A percentile compares a stretch with the other conserved stretches of the same genome.
Evolutionary conservation across 2,888 invertebrate genomes (phyloP).

Genomic region (Malthinus flaveolus): DNA sequence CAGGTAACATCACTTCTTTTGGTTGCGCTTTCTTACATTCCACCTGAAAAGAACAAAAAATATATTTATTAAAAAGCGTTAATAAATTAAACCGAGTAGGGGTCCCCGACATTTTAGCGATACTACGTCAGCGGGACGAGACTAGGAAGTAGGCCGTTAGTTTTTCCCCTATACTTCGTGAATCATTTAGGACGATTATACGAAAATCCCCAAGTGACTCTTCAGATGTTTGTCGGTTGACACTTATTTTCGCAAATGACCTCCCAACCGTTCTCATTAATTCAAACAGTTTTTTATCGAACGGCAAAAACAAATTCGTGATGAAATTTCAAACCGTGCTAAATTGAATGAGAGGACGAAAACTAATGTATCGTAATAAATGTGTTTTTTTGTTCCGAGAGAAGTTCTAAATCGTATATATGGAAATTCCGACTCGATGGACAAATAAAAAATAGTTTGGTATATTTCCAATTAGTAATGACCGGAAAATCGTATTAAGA

Average conservation of each 20-base stretch:
- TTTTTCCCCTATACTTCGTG: too few relatives aligned
- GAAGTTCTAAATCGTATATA: conserved; percentile 49
- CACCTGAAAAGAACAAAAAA: conserved; percentile 69
- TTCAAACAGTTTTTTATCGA: neutral
- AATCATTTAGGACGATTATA: too few relatives aligned
- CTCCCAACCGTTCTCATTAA: neutral
- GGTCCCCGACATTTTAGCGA: too few relatives aligned
- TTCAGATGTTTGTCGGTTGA: neutral
- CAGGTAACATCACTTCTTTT: conserved; percentile 99
- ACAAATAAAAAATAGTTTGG: conserved; percentile 23
- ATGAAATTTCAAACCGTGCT: neutral
- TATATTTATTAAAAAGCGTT: neutral
- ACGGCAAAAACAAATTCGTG: neutral
- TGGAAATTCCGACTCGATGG: conserved; percentile 42
- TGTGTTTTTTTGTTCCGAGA: conserved; percentile 47
- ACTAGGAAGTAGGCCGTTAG: too few relatives aligned
- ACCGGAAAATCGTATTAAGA: conserved; percentile 17
- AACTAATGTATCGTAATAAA: conserved; percentile 37
- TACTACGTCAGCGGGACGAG: too few relatives aligned
- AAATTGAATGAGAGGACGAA: neutral
- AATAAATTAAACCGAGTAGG: too few relatives aligned
- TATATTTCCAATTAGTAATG: conserved; percentile 13
- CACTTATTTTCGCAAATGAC: neutral
- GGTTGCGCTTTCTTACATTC: conserved; percentile 99
- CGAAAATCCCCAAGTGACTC: too few relatives aligned